Percentiles rank a stretch among this genome's conserved stretches.
phyloP scores from a whole-genome alignment of 2,888 invertebrate genomes.

The Campopleginae sp. region DNA sequence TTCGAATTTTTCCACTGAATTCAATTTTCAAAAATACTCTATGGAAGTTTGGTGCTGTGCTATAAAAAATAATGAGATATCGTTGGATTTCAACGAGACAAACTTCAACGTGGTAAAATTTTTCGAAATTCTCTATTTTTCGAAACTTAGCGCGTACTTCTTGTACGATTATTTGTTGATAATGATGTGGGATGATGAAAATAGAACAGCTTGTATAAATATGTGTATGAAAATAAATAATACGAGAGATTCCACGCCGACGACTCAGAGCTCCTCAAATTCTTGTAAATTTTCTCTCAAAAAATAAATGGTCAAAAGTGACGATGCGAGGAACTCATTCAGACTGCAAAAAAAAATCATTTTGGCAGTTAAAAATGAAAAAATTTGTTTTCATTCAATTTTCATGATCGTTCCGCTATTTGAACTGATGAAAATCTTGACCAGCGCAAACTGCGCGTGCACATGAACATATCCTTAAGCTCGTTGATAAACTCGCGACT shows the following conservation, averaged over 20 bases:
- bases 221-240: background rate
- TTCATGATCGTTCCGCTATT: background rate
- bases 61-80: too few species aligned
- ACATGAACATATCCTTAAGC: conserved; percentile 61
- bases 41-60: too few species aligned
- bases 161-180: background rate
- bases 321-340: background rate
- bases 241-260: background rate
- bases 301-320: too few species aligned
- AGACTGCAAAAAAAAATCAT: background rate
- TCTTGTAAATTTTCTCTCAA: background rate
- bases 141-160: background rate
- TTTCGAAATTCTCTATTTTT: background rate
- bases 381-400: background rate
- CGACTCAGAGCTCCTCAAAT: background rate
- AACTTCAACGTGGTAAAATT: too few species aligned
- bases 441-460: conserved; percentile 53
- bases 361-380: background rate
- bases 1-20: too few species aligned
- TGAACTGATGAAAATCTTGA: conserved; percentile 19
- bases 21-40: too few species aligned
- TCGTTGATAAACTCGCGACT: conserved; percentile 36
- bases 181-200: conserved; percentile 1
- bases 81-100: too few species aligned
- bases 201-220: background rate